Evolutionary conservation across 1,140 invertebrate species (phyloP).

Genomic region (Batillaria attramentaria): DNA sequence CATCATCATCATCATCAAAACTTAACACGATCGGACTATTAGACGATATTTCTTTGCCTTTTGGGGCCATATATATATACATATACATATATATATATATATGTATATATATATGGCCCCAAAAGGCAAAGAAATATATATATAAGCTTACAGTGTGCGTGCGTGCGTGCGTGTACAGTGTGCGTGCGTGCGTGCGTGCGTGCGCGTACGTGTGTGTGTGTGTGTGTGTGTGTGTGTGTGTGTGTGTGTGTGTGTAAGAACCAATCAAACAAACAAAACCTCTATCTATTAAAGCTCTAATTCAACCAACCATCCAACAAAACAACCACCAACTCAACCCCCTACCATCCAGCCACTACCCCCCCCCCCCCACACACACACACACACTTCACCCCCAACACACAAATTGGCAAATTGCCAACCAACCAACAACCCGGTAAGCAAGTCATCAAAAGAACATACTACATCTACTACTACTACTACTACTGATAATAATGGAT

Average conservation of each 20-base stretch:
- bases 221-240: conserved; percentile 14
- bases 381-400: too few species aligned
- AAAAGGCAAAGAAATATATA: neutral
- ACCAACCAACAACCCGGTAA: too few species aligned
- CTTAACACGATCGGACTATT: neutral
- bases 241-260: conserved; percentile 6
- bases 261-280: neutral
- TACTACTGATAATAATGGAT: too few species aligned
- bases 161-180: neutral
- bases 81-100: neutral
- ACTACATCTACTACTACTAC: too few species aligned
- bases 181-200: neutral
- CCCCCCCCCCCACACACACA: too few species aligned
- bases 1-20: neutral
- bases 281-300: neutral
- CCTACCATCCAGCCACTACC: too few species aligned
- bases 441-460: too few species aligned
- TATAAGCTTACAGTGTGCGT: neutral
- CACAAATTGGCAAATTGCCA: too few species aligned
- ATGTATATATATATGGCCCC: neutral
- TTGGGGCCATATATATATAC: neutral
- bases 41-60: neutral
- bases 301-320: too few species aligned
- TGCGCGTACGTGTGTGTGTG: conserved; percentile 7
- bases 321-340: too few species aligned